These are phyloP conservation scores for Gnathonemus echidnorhynchus DNA, from an alignment of 2,113 vertebrate species.

Conservation along the genomic window DNA sequence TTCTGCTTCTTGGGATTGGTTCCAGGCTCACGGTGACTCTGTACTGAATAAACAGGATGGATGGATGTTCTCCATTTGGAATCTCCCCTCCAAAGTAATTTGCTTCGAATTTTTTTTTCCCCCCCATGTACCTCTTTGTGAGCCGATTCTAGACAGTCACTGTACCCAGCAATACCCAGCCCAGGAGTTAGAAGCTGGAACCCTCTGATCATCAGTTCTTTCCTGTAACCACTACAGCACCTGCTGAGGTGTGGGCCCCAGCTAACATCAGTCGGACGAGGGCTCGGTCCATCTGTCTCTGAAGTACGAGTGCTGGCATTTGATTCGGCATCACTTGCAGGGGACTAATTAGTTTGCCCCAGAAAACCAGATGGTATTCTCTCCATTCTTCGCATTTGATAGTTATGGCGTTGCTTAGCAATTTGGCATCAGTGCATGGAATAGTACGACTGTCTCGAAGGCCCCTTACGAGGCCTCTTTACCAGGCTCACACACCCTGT, in stretches of 20 bases:
- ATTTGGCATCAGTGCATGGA: background rate
- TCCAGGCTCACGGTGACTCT: background rate
- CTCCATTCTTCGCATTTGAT: background rate
- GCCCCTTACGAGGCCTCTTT: background rate
- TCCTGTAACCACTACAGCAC: background rate
- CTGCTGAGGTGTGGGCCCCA: background rate
- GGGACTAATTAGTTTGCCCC: conserved; percentile 18
- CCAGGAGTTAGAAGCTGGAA: background rate
- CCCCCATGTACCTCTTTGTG: background rate
- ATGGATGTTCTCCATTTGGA: background rate
- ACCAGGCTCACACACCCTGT: background rate
- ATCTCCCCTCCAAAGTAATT: background rate
- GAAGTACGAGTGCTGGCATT: conserved; percentile 1
- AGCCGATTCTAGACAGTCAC: too few relatives aligned
- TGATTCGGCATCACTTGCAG: background rate
- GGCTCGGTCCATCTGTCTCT: background rate
- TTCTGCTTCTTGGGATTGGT: background rate
- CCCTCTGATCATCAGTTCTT: background rate
- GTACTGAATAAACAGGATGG: background rate
- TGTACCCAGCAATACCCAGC: background rate
- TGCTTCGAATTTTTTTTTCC: background rate
- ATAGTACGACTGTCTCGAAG: background rate
- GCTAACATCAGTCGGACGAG: background rate
- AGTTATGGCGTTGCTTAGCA: background rate
- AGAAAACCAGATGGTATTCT: conserved; percentile 20